These are phyloP conservation scores for Pyrocephalus nanus DNA, from an alignment of 2,797 vertebrate genomes.

Conservation along the genomic window DNA sequence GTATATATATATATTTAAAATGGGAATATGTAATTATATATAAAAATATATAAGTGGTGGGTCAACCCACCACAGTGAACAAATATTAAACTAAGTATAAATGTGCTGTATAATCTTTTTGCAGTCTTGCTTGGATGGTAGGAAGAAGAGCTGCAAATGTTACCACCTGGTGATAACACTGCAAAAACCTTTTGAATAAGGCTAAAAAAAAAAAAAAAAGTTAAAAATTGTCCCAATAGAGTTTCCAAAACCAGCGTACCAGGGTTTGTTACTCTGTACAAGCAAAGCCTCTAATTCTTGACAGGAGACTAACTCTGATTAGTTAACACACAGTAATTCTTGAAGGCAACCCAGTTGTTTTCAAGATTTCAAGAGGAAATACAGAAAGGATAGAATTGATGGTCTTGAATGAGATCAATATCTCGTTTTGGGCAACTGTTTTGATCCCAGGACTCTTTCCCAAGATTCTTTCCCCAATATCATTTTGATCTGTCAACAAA, in stretches of 20 bases:
- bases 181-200: neutral
- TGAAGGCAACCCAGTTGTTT: too few relatives aligned
- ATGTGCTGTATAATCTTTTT: neutral
- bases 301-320: neutral
- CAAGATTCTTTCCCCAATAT: neutral
- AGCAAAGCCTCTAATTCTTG: neutral
- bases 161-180: neutral
- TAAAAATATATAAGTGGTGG: neutral
- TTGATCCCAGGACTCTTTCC: neutral
- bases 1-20: neutral
- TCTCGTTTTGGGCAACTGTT: neutral
- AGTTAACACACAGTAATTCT: neutral
- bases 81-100: neutral
- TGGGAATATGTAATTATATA: neutral
- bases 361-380: neutral
- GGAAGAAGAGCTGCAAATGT: neutral
- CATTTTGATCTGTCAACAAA: neutral
- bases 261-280: neutral
- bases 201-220: neutral
- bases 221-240: neutral
- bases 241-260: neutral
- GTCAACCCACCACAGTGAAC: neutral
- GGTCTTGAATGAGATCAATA: neutral
- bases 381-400: accelerated
- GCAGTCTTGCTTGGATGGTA: neutral